These are phyloP conservation scores for Camarhynchus parvulus DNA, from an alignment of 2,113 vertebrate genomes.

Conservation along the genomic window DNA sequence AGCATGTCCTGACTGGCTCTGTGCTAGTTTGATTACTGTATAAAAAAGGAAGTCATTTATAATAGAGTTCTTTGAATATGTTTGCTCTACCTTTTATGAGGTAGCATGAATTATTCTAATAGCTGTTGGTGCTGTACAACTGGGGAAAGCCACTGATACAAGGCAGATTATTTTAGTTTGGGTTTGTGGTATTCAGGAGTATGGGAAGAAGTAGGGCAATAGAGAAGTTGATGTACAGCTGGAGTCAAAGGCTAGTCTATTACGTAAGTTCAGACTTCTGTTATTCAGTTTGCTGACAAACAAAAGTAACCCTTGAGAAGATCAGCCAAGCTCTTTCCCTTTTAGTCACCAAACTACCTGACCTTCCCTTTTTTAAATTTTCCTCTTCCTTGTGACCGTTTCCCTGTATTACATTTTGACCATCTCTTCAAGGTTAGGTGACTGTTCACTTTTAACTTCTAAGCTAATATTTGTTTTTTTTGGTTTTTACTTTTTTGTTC, in stretches of 20 bases:
- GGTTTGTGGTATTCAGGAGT: background rate
- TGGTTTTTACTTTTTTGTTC: background rate
- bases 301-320: constrained; percentile 44
- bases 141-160: background rate
- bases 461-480: background rate
- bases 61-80: background rate
- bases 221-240: constrained; percentile 31
- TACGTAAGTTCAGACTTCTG: constrained; percentile 37
- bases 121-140: background rate
- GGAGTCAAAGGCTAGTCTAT: constrained; percentile 56
- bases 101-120: background rate
- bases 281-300: constrained; percentile 60
- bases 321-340: constrained; percentile 36
- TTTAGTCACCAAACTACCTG: constrained; percentile 28
- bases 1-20: background rate
- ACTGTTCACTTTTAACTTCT: background rate
- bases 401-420: background rate
- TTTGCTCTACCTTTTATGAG: constrained; percentile 3
- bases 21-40: background rate
- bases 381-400: background rate
- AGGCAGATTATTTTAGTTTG: background rate
- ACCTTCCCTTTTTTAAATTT: background rate
- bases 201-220: background rate
- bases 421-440: background rate
- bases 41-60: background rate